A percentile compares a stretch with the other conserved stretches of the same genome.
Evolutionary conservation across 2,113 vertebrate genomes (phyloP).

Genomic region (Tursiops truncatus): DNA sequence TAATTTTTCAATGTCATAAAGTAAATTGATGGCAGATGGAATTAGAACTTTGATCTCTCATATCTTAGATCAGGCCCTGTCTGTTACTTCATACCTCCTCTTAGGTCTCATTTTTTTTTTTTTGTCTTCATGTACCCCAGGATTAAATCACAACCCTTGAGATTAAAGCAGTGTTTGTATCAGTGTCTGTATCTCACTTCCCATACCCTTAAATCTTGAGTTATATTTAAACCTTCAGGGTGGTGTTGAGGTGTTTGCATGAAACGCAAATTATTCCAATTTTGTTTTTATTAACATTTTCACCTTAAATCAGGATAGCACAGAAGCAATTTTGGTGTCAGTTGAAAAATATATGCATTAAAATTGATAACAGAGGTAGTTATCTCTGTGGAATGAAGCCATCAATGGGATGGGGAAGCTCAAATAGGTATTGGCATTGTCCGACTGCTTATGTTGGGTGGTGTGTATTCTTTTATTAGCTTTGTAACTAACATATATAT

Average conservation of each 20-base stretch:
- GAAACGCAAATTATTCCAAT: not conserved
- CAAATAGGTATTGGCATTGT: not conserved
- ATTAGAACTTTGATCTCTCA: not conserved
- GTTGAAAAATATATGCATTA: not conserved
- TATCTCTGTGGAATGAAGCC: not conserved
- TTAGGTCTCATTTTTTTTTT: not conserved
- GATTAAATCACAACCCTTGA: not conserved
- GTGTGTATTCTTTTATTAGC: not conserved
- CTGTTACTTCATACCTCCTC: not conserved
- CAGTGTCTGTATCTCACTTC: not conserved
- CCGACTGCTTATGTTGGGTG: not conserved
- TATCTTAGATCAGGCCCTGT: not conserved
- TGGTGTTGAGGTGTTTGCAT: not conserved
- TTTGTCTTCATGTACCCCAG: not conserved
- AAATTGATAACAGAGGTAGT: not conserved
- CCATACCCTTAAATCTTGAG: not conserved
- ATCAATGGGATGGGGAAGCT: not conserved
- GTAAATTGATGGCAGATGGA: not conserved
- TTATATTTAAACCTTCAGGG: not conserved
- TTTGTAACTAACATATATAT: not conserved
- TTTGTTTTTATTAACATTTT: not conserved
- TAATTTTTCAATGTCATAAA: not conserved
- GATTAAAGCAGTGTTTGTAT: not conserved
- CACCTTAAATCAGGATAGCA: not conserved
- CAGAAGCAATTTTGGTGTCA: not conserved